Conservation (phyloP, 2,888 invertebrate genomes). For the Lucinisca nassula region DNA sequence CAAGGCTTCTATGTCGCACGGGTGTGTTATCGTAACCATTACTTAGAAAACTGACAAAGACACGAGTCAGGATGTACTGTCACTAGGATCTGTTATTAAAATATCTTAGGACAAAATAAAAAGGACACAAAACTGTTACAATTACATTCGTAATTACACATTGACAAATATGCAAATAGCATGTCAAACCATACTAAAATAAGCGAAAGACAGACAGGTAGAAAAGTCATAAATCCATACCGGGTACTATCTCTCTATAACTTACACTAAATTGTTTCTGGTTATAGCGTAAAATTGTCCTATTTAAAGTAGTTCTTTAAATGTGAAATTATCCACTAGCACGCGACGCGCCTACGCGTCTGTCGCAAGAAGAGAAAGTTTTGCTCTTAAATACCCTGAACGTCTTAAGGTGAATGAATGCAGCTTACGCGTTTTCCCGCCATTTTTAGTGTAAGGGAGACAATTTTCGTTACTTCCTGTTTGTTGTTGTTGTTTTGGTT, state of each 20-base stretch:
- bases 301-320: not conserved
- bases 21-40: too few relatives aligned
- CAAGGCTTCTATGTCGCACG: too few relatives aligned
- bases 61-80: too few relatives aligned
- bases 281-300: conserved; percentile 9
- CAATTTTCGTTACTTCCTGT: too few relatives aligned
- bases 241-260: not conserved
- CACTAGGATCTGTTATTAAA: too few relatives aligned
- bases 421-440: too few relatives aligned
- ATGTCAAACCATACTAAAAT: not conserved
- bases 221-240: not conserved
- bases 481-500: too few relatives aligned
- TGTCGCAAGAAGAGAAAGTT: not conserved
- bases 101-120: too few relatives aligned
- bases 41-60: too few relatives aligned
- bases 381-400: not conserved
- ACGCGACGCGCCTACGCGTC: not conserved
- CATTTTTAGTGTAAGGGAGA: too few relatives aligned
- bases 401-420: too few relatives aligned
- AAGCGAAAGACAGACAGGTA: not conserved
- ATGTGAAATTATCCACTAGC: not conserved
- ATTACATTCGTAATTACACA: not conserved
- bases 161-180: not conserved
- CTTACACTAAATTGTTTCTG: conserved; percentile 6
- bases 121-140: too few relatives aligned